Evolutionary conservation across 2,888 invertebrate genomes (phyloP).

Genomic region (Nephrotoma flavescens): DNA sequence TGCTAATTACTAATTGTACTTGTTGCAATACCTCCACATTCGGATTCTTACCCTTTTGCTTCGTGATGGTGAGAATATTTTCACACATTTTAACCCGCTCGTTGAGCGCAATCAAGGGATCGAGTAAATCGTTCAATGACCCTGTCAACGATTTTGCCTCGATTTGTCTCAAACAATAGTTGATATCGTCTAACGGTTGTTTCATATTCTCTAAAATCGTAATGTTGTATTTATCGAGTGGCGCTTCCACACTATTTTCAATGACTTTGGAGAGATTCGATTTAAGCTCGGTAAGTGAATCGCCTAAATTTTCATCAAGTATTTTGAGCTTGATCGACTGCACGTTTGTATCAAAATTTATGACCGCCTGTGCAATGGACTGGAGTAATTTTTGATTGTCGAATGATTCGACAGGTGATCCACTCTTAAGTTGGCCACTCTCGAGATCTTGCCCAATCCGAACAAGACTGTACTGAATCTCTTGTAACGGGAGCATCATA

Average conservation of each 20-base stretch:
- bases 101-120: slow-evolving; percentile 26
- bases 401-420: slow-evolving; percentile 23
- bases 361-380: slow-evolving; percentile 29
- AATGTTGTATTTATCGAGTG: slow-evolving; percentile 27
- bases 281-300: slow-evolving; percentile 30
- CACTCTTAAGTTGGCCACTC: slow-evolving; percentile 24
- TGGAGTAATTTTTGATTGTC: slow-evolving; percentile 31
- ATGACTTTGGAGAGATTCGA: slow-evolving; percentile 39
- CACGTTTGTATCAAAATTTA: slow-evolving; percentile 31
- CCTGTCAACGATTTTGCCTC: slow-evolving; percentile 29
- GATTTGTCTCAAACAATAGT: slow-evolving; percentile 31
- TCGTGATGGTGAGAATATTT: slow-evolving; percentile 20
- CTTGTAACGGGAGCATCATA: slow-evolving; percentile 40
- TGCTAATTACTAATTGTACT: slow-evolving; percentile 22
- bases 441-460: slow-evolving; percentile 33
- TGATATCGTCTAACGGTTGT: slow-evolving; percentile 36
- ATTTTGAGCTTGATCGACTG: slow-evolving; percentile 14
- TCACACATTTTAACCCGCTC: slow-evolving; percentile 23
- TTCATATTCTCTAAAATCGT: slow-evolving; percentile 35
- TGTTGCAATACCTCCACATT: slow-evolving; percentile 21
- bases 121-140: slow-evolving; percentile 26
- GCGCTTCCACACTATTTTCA: slow-evolving; percentile 38
- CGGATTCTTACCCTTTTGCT: slow-evolving; percentile 19
- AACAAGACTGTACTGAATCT: slow-evolving; percentile 39
- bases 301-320: background rate